Percentiles rank a stretch among this genome's conserved stretches.
Evolutionary conservation across 1,140 invertebrate genomes (phyloP).

Genomic region (Cotesia typhae): DNA sequence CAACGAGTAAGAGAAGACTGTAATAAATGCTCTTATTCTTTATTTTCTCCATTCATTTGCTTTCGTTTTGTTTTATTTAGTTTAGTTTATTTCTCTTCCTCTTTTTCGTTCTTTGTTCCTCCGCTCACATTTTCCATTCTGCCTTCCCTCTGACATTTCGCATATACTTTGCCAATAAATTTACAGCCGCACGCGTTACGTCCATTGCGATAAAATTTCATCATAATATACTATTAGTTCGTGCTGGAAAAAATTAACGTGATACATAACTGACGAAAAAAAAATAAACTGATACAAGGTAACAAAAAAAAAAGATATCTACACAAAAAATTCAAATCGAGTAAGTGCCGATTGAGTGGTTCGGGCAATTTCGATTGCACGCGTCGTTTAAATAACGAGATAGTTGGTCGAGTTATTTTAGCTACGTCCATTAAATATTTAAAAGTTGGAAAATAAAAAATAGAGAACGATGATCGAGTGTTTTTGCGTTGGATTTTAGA

Average conservation of each 20-base stretch:
- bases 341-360: no score
- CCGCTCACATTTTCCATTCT: neutral
- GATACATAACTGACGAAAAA: no score
- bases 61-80: neutral
- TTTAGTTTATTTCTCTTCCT: neutral
- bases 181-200: neutral
- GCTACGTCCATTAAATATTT: neutral
- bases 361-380: no score
- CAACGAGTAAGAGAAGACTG: neutral
- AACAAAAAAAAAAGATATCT: no score
- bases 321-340: no score
- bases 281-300: no score
- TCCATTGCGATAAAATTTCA: neutral
- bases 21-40: constrained; percentile 30
- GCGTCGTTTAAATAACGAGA: neutral
- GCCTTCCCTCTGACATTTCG: neutral
- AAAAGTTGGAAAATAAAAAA: neutral
- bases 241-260: no score
- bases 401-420: neutral
- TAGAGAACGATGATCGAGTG: constrained; percentile 1
- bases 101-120: constrained; percentile 2
- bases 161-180: no score
- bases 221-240: no score
- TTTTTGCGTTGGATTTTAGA: neutral
- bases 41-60: constrained; percentile 2